phyloP scores from a whole-genome alignment of 2,797 vertebrate species.

The Chelon auratus region DNA sequence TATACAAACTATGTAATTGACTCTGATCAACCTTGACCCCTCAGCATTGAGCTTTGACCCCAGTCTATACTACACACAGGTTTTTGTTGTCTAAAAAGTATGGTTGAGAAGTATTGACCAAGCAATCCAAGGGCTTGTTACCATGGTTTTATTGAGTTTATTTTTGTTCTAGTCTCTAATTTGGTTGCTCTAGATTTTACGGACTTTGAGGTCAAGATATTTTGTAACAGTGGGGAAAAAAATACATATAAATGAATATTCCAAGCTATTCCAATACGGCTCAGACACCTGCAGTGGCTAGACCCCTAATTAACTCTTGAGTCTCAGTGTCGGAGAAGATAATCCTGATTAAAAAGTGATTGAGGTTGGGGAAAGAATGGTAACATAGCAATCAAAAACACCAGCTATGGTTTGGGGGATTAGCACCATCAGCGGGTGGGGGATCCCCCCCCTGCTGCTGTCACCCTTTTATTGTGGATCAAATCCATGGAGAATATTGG shows the following conservation, averaged over 20 bases:
- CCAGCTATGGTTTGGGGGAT: constrained; percentile 69
- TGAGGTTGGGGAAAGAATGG: constrained; percentile 57
- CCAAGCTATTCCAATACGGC: constrained; percentile 17
- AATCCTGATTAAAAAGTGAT: constrained; percentile 83
- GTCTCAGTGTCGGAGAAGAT: constrained; percentile 70
- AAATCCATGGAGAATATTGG: constrained; percentile 48
- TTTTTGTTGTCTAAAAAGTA: not conserved
- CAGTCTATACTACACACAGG: not conserved
- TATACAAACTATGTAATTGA: not conserved
- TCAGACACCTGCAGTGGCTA: constrained; percentile 51
- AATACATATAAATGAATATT: constrained; percentile 31
- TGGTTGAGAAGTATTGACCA: constrained; percentile 1
- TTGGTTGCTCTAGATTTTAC: constrained; percentile 3
- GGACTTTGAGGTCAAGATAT: constrained; percentile 37
- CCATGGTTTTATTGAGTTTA: not conserved
- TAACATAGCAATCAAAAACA: constrained; percentile 70
- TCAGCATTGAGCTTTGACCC: not conserved
- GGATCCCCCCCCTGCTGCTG: constrained; percentile 33
- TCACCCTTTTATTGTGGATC: constrained; percentile 63
- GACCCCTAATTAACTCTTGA: constrained; percentile 72
- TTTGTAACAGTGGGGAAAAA: constrained; percentile 5
- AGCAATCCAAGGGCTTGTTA: not conserved
- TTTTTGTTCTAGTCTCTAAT: not conserved
- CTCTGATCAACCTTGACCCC: not conserved
- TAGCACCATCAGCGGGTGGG: constrained; percentile 48